Conservation (phyloP, 2,888 invertebrate species). For the Mimas tiliae region DNA sequence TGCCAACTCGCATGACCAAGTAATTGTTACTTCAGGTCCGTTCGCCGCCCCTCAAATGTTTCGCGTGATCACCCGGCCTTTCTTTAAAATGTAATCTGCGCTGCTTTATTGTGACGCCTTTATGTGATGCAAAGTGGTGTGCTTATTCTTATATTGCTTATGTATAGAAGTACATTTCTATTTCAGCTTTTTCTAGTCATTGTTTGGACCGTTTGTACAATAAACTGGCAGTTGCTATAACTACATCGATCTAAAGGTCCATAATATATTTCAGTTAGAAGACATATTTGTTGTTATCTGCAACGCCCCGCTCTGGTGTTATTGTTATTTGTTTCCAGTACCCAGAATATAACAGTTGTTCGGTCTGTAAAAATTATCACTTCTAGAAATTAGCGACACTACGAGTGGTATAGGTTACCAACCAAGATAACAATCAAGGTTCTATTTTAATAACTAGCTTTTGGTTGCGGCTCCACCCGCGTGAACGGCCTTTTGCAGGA, state of each 20-base stretch:
- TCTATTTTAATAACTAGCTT: too few species aligned
- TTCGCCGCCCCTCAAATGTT: constrained; percentile 48
- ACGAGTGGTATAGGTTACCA: too few species aligned
- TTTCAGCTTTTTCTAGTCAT: neutral
- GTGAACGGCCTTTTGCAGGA: too few species aligned
- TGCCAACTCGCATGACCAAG: constrained; percentile 77
- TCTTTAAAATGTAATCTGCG: constrained; percentile 65
- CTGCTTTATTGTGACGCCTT: constrained; percentile 62
- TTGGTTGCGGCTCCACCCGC: too few species aligned
- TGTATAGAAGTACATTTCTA: neutral
- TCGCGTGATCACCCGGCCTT: constrained; percentile 67
- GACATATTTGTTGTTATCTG: too few species aligned
- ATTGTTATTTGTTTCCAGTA: neutral
- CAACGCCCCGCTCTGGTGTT: too few species aligned
- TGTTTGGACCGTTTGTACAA: neutral
- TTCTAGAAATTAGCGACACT: too few species aligned
- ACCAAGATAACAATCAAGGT: too few species aligned
- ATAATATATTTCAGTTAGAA: too few species aligned
- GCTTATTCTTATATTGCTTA: constrained; percentile 35
- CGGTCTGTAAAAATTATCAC: too few species aligned
- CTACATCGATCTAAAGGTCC: neutral
- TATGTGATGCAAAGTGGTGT: constrained; percentile 47
- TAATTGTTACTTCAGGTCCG: constrained; percentile 80
- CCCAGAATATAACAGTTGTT: too few species aligned
- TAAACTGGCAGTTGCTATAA: neutral